Conservation (phyloP, 2,888 invertebrate genomes). For the Acrobasis repandana region DNA sequence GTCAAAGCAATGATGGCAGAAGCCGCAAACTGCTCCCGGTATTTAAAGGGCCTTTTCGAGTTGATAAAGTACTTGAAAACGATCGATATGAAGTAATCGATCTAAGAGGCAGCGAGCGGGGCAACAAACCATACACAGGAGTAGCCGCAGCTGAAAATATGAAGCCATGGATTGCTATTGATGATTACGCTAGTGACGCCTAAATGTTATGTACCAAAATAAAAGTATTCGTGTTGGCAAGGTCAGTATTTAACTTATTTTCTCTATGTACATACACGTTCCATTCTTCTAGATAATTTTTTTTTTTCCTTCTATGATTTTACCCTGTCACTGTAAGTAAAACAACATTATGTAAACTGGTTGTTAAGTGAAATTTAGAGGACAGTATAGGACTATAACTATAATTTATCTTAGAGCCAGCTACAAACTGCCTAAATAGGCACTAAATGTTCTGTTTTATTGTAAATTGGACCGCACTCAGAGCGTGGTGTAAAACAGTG, state of each 20-base stretch:
- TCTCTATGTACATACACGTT: no score
- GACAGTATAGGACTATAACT: no score
- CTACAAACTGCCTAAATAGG: no score
- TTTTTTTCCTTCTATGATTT: no score
- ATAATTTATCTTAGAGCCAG: no score
- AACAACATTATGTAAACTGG: no score
- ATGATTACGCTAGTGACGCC: not conserved
- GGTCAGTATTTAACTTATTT: not conserved
- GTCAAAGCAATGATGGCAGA: constrained; percentile 19
- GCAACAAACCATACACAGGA: constrained; percentile 1
- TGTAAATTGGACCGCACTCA: no score
- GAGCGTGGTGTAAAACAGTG: no score
- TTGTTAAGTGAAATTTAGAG: no score
- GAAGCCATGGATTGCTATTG: constrained; percentile 12
- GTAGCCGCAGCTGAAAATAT: constrained; percentile 13
- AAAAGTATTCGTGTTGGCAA: not conserved
- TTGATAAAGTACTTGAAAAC: constrained; percentile 13
- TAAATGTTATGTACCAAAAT: not conserved
- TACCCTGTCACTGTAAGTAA: no score
- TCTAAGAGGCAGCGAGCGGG: constrained; percentile 14
- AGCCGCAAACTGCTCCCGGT: constrained; percentile 23
- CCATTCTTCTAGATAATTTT: no score
- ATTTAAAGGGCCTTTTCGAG: constrained; percentile 20
- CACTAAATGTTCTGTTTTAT: no score
- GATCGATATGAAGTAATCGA: constrained; percentile 25